Conservation (phyloP, 2,797 vertebrate genomes). For the Intellagama lesueurii region DNA sequence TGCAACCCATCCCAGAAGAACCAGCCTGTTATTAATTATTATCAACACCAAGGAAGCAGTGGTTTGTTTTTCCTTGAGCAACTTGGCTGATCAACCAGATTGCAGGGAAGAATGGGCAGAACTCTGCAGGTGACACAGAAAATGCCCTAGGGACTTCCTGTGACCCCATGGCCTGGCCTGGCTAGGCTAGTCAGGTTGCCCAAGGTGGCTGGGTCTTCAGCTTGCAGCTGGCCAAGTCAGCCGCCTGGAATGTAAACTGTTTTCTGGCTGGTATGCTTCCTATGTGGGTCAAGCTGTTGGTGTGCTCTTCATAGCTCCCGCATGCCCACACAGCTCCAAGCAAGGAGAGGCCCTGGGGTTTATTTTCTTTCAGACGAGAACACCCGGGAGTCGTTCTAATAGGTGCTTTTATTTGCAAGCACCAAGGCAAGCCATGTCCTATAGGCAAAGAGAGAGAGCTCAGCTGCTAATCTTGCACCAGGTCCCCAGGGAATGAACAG, state of each 20-base stretch:
- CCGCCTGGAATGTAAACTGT: background rate
- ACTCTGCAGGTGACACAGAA: background rate
- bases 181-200: too few species aligned
- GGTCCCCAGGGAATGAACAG: background rate
- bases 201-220: too few species aligned
- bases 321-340: background rate
- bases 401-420: background rate
- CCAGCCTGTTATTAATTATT: too few species aligned
- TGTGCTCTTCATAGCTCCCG: too few species aligned
- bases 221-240: background rate
- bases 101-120: background rate
- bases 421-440: background rate
- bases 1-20: too few species aligned
- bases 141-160: too few species aligned
- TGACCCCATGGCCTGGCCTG: background rate
- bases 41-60: background rate
- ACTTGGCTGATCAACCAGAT: background rate
- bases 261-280: constrained; percentile 38
- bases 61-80: background rate
- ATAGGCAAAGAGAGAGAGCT: background rate
- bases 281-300: constrained; percentile 20
- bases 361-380: background rate
- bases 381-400: background rate
- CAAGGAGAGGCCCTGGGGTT: background rate
- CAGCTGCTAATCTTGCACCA: background rate